Base-by-base conservation (phyloP, 1,140 invertebrate genomes). In the Riptortus pedestris region DNA sequence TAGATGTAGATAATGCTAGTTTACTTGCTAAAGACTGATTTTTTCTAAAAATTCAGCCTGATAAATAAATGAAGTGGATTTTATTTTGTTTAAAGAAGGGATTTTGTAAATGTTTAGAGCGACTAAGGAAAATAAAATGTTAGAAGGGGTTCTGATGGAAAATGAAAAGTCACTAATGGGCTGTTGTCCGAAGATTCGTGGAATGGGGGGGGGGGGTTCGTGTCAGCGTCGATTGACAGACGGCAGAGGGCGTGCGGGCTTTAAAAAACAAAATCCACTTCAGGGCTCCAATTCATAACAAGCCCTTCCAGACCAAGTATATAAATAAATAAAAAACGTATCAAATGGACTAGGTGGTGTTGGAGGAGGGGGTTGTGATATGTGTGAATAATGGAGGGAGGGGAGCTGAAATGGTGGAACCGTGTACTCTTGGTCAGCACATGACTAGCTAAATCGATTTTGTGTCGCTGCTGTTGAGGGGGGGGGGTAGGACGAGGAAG, bases 301-400 rank as follows among this genome's bases (percentile, higher is more conserved):
- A 47, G 45, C n/a, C n/a, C n/a, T n/a, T n/a, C n/a, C 45, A 47
- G 45, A 47, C 45, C 45, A 47, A 47, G 45, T 47, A 47, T 47
- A 47, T 47, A 24, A 55, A 55, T 55, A 55, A 2, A 55, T 24
- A 55, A 55, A 55, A 55, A 55, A 55, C 51, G 18, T 55, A 55
- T 55, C 51, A 55, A 55, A 55, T 55, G 51, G 51, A 55, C 51
- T 55, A 55, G 51, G 51, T 24, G 3, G 51, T 55, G 18, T 47
- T 47, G 45, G 22, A 14, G 51, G 51, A 24, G 24, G 51, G 20
- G 51, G 18, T 18, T 55, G 51, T 55, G 51, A 55, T 55, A 55
- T 55, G 51, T 18, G 18, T 55, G 51, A 55, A 55, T 55, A 55
- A 55, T 55, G 51, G 51, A 55, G 51, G 18, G 14, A 18, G 51